Conservation (phyloP, 2,113 vertebrate genomes). For the Neotragus moschatus region DNA sequence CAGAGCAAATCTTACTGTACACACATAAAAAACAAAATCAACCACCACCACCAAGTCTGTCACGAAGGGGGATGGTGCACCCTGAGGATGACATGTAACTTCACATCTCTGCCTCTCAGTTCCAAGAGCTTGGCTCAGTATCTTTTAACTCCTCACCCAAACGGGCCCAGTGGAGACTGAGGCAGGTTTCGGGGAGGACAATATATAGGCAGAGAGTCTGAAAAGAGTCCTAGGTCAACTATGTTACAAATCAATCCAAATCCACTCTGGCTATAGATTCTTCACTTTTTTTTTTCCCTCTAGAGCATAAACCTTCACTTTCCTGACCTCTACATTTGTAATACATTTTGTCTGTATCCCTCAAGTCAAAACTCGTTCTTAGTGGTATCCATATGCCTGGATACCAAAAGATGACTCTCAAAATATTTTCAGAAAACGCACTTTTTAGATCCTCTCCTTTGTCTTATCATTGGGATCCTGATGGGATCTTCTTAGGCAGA, state of each 20-base stretch:
- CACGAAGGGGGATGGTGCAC: not conserved
- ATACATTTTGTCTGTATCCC: not conserved
- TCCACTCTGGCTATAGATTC: not conserved
- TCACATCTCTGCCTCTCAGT: not conserved
- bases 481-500: not conserved
- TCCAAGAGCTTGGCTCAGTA: not conserved
- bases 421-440: not conserved
- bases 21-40: not conserved
- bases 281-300: rapidly evolving
- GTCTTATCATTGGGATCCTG: not conserved
- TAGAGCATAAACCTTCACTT: not conserved
- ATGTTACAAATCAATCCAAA: not conserved
- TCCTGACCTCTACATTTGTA: not conserved
- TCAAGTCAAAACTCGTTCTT: not conserved
- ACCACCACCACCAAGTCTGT: not conserved
- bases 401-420: not conserved
- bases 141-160: not conserved
- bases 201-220: not conserved
- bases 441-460: not conserved
- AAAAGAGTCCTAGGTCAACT: not conserved
- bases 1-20: not conserved
- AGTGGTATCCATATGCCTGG: not conserved
- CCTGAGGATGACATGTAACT: not conserved
- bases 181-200: not conserved
- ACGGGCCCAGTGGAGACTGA: rapidly evolving